Evolutionary conservation across 2,888 invertebrate species (phyloP).

Genomic region (Petrophora chlorosata): DNA sequence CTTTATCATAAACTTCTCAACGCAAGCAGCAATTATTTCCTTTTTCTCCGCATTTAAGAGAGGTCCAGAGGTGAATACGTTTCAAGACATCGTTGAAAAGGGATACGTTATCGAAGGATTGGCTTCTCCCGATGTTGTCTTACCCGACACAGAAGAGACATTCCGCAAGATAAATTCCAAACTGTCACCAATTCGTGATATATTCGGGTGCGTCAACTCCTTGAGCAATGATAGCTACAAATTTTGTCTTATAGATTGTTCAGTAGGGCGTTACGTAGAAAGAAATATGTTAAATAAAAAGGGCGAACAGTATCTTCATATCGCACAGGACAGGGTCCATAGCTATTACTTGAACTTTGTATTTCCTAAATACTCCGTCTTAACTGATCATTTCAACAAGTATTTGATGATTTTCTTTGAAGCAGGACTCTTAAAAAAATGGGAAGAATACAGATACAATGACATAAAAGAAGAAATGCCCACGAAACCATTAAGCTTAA

Average conservation of each 20-base stretch:
- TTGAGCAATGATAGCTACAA: constrained; percentile 59
- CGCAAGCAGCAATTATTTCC: constrained; percentile 73
- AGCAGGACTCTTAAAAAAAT: constrained; percentile 71
- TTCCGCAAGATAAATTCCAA: constrained; percentile 62
- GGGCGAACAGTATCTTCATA: constrained; percentile 72
- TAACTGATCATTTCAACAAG: constrained; percentile 59
- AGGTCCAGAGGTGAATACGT: constrained; percentile 72
- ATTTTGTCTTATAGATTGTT: constrained; percentile 74
- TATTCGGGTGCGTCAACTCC: constrained; percentile 57
- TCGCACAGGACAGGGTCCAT: constrained; percentile 69
- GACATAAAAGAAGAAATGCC: constrained; percentile 65
- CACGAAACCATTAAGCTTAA: constrained; percentile 57
- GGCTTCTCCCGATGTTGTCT: constrained; percentile 69
- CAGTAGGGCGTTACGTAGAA: constrained; percentile 62
- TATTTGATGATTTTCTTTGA: constrained; percentile 62
- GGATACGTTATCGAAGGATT: constrained; percentile 71
- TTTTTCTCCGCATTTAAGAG: constrained; percentile 70
- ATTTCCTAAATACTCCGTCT: constrained; percentile 60
- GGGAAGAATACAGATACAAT: constrained; percentile 69
- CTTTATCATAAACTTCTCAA: constrained; percentile 69
- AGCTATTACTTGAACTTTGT: constrained; percentile 67
- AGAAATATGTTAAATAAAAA: constrained; percentile 62
- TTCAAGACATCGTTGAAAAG: constrained; percentile 68
- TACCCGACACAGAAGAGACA: constrained; percentile 66
- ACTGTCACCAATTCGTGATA: constrained; percentile 51